Base-by-base conservation (phyloP, 2,888 invertebrate species). In the Tiphia femorata region DNA sequence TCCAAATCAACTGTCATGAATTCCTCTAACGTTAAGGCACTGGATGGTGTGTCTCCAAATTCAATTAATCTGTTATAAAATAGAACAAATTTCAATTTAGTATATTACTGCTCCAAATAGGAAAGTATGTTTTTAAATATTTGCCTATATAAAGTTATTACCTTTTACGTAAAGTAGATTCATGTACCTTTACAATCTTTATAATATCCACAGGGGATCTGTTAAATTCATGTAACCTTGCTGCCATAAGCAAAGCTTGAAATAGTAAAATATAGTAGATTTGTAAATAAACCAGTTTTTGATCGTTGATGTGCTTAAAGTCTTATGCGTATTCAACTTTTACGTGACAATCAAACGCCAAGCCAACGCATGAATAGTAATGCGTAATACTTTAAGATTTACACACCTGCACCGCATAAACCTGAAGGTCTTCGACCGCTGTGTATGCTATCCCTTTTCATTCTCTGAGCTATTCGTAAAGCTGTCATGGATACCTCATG, bases 381-480 rank as follows among this genome's bases (percentile, higher is more conserved):
- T 41, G 30, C 40, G 8, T 49, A 46, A 33, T 47, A 62, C 68
- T 83, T 1, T 8, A 38, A n/a, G n/a, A n/a, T 52, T 35, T 42
- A 37, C 14, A 12, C 83, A 95, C 96, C 96, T 80, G 99, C 98
- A 19, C 99, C 99, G 85, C 98, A 99, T 16, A 99, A 88, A 8
- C 98, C 99, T 0, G 98, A 97, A 1, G 99, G 98, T 69, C 98
- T 86, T 56, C 99, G 87, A 5, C 99, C 99, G 0, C 95, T 95
- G 82, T 97, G 96, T 83, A 99, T 93, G 82, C 96, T 98, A 84
- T 99, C 99, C 75, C 95, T 89, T 84, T 98, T 98, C 99, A 99
- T 99, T 72, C 99, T 88, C 84, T 96, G 94, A 17, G 98, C 96
- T 58, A 99, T 87, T 51, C 98, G 88, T 53, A 96, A 86, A 0